phyloP scores from a whole-genome alignment of 2,113 vertebrate species.

The Callionymus lyra region DNA sequence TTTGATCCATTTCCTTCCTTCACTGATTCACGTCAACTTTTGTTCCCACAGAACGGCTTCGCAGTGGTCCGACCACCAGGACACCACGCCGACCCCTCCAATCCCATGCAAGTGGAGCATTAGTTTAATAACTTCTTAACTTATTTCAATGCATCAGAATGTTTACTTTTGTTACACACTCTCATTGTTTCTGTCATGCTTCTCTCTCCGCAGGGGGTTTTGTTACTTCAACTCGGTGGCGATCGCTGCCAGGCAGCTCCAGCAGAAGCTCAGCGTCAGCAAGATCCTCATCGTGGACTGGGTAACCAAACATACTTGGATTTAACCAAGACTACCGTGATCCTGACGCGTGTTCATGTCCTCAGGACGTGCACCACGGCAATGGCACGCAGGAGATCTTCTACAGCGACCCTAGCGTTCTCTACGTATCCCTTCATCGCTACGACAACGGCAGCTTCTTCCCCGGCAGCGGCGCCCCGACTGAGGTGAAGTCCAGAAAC shows the following conservation, averaged over 20 bases:
- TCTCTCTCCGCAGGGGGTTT: conserved; percentile 70
- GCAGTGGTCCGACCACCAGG: conserved; percentile 86
- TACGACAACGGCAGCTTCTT: conserved; percentile 88
- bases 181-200: too few species aligned
- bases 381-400: conserved; percentile 90
- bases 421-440: conserved; percentile 88
- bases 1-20: too few species aligned
- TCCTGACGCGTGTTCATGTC: neutral
- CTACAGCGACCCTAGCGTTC: conserved; percentile 79
- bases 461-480: conserved; percentile 80
- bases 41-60: conserved; percentile 78
- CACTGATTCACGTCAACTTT: too few species aligned
- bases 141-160: neutral
- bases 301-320: conserved; percentile 60
- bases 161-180: too few species aligned
- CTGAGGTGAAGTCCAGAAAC: conserved; percentile 82
- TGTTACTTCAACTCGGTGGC: conserved; percentile 94
- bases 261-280: conserved; percentile 74
- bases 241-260: conserved; percentile 78
- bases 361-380: conserved; percentile 86
- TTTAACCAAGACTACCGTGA: neutral
- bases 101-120: conserved; percentile 76
- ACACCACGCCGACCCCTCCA: conserved; percentile 82
- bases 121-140: neutral
- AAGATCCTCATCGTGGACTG: conserved; percentile 95